These are phyloP conservation scores for Popillia japonica DNA, from an alignment of 1,140 invertebrate species.

Conservation along the genomic window DNA sequence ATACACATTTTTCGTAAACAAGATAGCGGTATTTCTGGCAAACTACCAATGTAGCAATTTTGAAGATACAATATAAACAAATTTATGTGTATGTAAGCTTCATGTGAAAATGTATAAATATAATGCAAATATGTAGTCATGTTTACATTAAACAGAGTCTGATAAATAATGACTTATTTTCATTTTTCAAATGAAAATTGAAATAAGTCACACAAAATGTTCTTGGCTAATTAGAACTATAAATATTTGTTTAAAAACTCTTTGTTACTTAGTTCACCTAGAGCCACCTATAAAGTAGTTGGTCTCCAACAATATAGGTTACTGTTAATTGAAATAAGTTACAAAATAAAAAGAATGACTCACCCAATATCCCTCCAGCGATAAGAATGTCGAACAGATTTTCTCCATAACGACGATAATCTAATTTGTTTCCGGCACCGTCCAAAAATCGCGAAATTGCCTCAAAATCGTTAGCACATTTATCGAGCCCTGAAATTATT, in stretches of 20 bases:
- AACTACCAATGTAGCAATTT: background rate
- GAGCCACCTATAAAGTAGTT: background rate
- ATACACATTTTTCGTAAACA: too few relatives aligned
- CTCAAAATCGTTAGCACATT: slow-evolving; percentile 90
- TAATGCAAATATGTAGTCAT: too few relatives aligned
- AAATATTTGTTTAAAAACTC: too few relatives aligned
- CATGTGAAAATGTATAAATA: too few relatives aligned
- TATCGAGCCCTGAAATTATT: slow-evolving; percentile 91
- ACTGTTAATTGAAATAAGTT: background rate
- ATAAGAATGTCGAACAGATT: slow-evolving; percentile 97
- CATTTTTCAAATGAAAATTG: too few relatives aligned
- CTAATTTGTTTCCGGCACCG: slow-evolving; percentile 91
- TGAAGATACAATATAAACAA: too few relatives aligned
- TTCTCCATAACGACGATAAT: slow-evolving; percentile 97
- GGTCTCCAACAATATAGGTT: background rate
- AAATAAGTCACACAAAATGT: background rate
- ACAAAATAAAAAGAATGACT: slow-evolving; percentile 38
- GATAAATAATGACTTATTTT: too few relatives aligned
- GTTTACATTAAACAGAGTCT: too few relatives aligned
- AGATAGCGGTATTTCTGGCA: background rate
- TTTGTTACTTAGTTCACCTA: background rate
- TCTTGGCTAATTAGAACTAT: background rate
- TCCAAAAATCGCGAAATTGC: slow-evolving; percentile 94
- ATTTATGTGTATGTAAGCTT: too few relatives aligned
- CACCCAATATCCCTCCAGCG: slow-evolving; percentile 85